phyloP scores from a whole-genome alignment of 2,888 invertebrate genomes.

The Cremastobaeus sp. region DNA sequence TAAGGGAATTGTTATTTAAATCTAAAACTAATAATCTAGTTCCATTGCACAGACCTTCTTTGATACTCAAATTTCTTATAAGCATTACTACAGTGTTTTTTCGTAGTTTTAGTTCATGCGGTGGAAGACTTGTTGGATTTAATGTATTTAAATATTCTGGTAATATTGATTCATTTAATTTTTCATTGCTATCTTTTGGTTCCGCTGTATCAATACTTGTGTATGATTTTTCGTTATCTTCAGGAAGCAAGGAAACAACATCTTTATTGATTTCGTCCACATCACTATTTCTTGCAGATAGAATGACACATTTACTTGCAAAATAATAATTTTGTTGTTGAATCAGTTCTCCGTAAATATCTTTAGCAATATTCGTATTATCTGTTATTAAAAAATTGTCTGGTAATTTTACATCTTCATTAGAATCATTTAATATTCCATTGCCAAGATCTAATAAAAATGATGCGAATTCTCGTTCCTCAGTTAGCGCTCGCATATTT shows the following conservation, averaged over 20 bases:
- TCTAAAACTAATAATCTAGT: conserved; percentile 59
- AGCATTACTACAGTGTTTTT: not conserved
- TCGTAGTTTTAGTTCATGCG: conserved; percentile 55
- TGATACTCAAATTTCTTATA: too few relatives aligned
- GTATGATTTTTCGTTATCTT: conserved; percentile 19
- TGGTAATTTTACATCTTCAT: conserved; percentile 41
- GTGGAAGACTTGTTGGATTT: conserved; percentile 44
- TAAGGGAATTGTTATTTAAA: conserved; percentile 42
- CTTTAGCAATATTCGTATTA: not conserved
- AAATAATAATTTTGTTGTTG: not conserved
- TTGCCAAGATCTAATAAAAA: conserved; percentile 52
- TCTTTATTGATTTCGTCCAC: conserved; percentile 60
- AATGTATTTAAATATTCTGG: conserved; percentile 31
- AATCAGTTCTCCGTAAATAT: not conserved
- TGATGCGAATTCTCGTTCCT: conserved; percentile 54
- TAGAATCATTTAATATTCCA: conserved; percentile 46
- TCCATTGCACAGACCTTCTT: conserved; percentile 61
- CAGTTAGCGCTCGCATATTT: conserved; percentile 44
- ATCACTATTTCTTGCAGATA: conserved; percentile 61
- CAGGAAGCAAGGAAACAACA: conserved; percentile 22
- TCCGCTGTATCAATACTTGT: conserved; percentile 27
- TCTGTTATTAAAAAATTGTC: not conserved
- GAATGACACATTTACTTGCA: conserved; percentile 53
- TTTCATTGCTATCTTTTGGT: conserved; percentile 6
- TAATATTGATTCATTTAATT: conserved; percentile 21